Conservation (phyloP, 2,113 vertebrate genomes). For the Nyctibius bracteatus region DNA sequence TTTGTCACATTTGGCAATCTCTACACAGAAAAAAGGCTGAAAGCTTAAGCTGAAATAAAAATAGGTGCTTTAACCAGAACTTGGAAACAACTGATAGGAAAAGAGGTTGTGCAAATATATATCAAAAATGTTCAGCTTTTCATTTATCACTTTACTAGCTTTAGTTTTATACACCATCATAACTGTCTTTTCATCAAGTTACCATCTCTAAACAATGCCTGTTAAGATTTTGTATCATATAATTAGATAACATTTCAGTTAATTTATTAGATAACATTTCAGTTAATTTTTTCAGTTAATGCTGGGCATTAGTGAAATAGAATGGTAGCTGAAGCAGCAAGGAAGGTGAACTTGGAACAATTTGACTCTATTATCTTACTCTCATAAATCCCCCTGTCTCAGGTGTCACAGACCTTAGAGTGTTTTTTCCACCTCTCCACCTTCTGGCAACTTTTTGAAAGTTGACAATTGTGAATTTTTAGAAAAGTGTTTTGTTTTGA, state of each 20-base stretch:
- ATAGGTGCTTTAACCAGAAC: constrained; percentile 28
- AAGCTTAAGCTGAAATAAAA: constrained; percentile 16
- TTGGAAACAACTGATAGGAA: neutral
- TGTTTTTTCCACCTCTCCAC: neutral
- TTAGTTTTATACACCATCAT: neutral
- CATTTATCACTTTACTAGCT: neutral
- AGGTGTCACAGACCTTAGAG: neutral
- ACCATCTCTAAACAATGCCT: neutral
- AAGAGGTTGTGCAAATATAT: neutral
- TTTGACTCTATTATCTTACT: neutral
- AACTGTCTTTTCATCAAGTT: neutral
- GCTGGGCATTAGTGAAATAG: neutral
- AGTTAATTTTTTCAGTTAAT: neutral
- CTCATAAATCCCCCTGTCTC: neutral
- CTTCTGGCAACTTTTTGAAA: neutral
- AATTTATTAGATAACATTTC: neutral
- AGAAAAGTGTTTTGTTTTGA: neutral
- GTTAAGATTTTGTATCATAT: neutral
- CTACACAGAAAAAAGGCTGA: neutral
- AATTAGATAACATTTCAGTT: neutral
- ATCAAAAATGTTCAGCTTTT: neutral
- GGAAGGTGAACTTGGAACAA: neutral
- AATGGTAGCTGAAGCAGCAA: neutral
- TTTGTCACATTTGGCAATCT: constrained; percentile 43
- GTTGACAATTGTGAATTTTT: neutral